A percentile compares a stretch with the other conserved stretches of the same genome.
Evolutionary conservation across 2,113 vertebrate genomes (phyloP).

Genomic region (Corythornis cristatus): DNA sequence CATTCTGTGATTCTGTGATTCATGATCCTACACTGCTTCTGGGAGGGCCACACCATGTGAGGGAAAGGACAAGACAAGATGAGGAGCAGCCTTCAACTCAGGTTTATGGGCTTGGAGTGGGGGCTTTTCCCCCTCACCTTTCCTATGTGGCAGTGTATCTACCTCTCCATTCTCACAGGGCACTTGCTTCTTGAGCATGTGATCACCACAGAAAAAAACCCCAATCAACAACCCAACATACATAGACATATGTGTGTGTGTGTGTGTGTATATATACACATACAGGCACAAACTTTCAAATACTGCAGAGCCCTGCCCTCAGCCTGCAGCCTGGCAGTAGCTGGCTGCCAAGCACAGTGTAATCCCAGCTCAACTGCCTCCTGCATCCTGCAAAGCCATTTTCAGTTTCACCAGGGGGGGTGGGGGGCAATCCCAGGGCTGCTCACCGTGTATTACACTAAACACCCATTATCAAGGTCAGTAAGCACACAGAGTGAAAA

Average conservation of each 20-base stretch:
- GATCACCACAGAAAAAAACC: neutral
- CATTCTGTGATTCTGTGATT: too few species aligned
- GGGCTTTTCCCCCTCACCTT: neutral
- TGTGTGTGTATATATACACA: neutral
- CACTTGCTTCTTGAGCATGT: neutral
- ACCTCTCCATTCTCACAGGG: neutral
- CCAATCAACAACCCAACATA: fast-evolving
- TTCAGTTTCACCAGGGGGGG: neutral
- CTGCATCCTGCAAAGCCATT: neutral
- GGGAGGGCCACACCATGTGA: neutral
- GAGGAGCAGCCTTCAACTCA: neutral
- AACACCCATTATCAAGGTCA: neutral
- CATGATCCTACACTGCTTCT: neutral
- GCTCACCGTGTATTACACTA: neutral
- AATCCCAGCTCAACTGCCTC: neutral
- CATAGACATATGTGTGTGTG: too few species aligned
- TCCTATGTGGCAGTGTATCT: neutral
- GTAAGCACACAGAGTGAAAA: neutral
- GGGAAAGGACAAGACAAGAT: neutral
- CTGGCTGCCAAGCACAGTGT: neutral
- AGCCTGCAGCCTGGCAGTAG: neutral
- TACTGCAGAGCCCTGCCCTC: neutral
- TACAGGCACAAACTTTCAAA: neutral
- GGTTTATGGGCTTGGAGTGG: neutral
- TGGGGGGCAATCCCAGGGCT: neutral